Percentiles rank a stretch among this genome's conserved stretches.
Conservation (phyloP, 2,113 vertebrate species). For the Nibea coibor region DNA sequence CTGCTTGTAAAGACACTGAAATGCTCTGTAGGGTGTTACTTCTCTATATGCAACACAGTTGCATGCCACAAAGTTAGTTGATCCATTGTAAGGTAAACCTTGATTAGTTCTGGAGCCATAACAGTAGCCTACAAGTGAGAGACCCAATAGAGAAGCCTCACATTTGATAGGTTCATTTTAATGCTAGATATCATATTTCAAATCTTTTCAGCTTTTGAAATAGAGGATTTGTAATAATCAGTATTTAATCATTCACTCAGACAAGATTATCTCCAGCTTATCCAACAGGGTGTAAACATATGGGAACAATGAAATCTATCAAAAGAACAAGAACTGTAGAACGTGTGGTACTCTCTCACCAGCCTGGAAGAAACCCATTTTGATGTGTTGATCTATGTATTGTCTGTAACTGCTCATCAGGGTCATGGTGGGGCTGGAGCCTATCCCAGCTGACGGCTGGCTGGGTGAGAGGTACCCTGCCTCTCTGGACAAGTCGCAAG, state of each 20-base stretch:
- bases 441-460: too few species aligned
- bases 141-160: background rate
- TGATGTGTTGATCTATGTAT: background rate
- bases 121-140: background rate
- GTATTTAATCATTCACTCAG: background rate
- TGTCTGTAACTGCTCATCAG: too few species aligned
- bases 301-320: too few species aligned
- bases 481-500: too few species aligned
- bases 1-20: too few species aligned
- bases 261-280: background rate
- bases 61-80: background rate
- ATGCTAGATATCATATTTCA: background rate
- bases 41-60: background rate
- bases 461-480: too few species aligned
- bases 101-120: background rate
- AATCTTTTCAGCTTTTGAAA: background rate
- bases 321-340: too few species aligned
- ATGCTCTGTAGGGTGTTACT: background rate
- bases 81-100: background rate
- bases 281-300: background rate
- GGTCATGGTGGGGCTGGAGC: too few species aligned
- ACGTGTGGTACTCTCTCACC: background rate
- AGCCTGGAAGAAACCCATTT: background rate
- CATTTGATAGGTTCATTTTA: background rate
- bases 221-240: background rate